Evolutionary conservation across 2,888 invertebrate genomes (phyloP), one percentile per base, ranked within the genome.

Genomic region (Hyles lineata): DNA sequence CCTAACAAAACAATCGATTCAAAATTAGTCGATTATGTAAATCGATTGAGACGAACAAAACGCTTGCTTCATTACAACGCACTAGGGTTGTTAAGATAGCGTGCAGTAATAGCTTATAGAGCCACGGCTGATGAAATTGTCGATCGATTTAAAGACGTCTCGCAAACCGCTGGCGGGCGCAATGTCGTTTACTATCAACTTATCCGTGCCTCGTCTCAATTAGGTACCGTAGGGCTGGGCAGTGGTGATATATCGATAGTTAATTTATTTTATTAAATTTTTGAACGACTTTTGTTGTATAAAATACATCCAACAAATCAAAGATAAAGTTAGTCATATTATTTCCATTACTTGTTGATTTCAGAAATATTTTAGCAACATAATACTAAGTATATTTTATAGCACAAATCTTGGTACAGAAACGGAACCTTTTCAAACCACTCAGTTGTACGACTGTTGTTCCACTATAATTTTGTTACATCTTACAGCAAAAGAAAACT

Each of bases 201-300:
- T 84, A 80, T 83, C 75, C 74, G 75, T 75, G 76, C 75, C 82
- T 80, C 78, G 82, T 85, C 86, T 87, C 86, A 87, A 89, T 89
- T 89, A 87, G 78, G 78, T 79, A 79, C 70, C 52, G 32, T 86
- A 90, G 89, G 73, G 90, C 73, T 81, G 87, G 75, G 2, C 9
- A 0, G n/a, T 75, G 74, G 83, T 83, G 82, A 80, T 80, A 32
- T 61, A 61, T 25, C 25, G 23, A 61, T 61, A 25, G n/a, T 25
- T 25, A 5, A 61, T 25, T 61, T 61, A 61, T 61, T 61, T 61
- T 25, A 61, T 5, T 23, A 23, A 6, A 25, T 61, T 11, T 61
- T 61, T 61, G 17, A 11, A 15, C 3, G 2, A 11, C 11, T 43
- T 43, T 43, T 43, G 43, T 43, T 43, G 15, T 11, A 15, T 3